Evolutionary conservation across 2,888 invertebrate species (phyloP).

Genomic region (Caenorhabditis angaria): DNA sequence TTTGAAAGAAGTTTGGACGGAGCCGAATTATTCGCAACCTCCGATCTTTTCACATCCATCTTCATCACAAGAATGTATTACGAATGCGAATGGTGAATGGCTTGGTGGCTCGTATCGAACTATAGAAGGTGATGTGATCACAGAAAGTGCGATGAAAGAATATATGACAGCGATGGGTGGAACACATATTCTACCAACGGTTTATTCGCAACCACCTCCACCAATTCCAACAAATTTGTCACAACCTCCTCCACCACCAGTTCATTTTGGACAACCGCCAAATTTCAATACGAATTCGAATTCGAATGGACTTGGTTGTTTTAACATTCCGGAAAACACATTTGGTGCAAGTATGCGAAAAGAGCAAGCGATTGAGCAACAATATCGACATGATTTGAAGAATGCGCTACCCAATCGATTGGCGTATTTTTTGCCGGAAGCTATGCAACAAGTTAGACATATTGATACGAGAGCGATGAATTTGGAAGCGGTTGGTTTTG

Average conservation of each 20-base stretch:
- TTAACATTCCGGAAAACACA: neutral
- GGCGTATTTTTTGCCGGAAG: constrained; percentile 8
- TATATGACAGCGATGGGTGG: constrained; percentile 10
- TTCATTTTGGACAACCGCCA: neutral
- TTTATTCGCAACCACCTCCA: neutral
- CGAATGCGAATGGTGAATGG: constrained; percentile 15
- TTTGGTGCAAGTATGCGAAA: constrained; percentile 8
- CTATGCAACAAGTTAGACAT: neutral
- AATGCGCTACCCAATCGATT: constrained; percentile 15
- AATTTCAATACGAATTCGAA: neutral
- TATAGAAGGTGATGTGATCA: constrained; percentile 19
- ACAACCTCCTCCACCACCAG: neutral
- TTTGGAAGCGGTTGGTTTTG: neutral
- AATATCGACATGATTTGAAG: constrained; percentile 21
- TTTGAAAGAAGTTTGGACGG: constrained; percentile 3
- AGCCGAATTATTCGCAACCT: neutral
- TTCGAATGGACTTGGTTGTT: neutral
- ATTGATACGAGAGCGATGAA: neutral
- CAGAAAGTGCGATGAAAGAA: constrained; percentile 5
- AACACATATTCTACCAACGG: constrained; percentile 8
- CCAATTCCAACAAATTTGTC: neutral
- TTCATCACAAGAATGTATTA: neutral
- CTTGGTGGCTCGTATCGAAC: constrained; percentile 13
- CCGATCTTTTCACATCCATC: neutral
- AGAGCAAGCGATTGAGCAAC: constrained; percentile 6